These are phyloP conservation scores for Hypomecis punctinalis DNA, from an alignment of 2,888 invertebrate genomes.

Conservation along the genomic window DNA sequence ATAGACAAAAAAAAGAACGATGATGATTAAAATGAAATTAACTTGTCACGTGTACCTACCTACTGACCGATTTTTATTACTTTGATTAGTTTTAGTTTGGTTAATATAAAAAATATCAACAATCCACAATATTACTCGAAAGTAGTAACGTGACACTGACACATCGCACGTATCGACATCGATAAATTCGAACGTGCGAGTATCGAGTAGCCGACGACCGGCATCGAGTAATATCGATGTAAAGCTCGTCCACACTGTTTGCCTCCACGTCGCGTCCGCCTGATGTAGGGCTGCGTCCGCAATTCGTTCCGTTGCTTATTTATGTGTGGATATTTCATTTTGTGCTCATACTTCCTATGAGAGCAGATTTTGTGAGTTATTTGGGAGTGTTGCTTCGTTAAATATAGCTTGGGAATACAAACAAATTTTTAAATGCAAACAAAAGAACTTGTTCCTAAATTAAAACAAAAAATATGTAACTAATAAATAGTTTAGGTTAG, in stretches of 20 bases:
- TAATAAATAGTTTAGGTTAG: no score
- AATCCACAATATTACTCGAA: no score
- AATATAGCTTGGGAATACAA: not conserved
- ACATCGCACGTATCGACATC: constrained; percentile 11
- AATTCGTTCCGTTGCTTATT: constrained; percentile 63
- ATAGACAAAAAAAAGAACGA: no score
- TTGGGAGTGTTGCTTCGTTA: constrained; percentile 29
- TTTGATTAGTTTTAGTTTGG: no score
- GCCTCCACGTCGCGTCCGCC: constrained; percentile 56
- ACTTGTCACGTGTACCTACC: no score
- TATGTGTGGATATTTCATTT: constrained; percentile 58
- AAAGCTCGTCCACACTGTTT: constrained; percentile 57
- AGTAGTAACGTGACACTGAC: not conserved
- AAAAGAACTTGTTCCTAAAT: no score
- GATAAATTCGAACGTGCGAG: not conserved
- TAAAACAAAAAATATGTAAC: no score
- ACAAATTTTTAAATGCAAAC: not conserved
- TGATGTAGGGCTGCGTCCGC: constrained; percentile 69
- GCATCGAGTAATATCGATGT: constrained; percentile 55
- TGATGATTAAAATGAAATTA: no score
- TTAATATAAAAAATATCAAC: no score
- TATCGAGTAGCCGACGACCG: constrained; percentile 45
- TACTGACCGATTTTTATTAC: no score
- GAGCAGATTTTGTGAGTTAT: constrained; percentile 49
- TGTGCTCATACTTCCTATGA: constrained; percentile 33